Conservation (phyloP, 2,797 vertebrate genomes). For the Tapera naevia region DNA sequence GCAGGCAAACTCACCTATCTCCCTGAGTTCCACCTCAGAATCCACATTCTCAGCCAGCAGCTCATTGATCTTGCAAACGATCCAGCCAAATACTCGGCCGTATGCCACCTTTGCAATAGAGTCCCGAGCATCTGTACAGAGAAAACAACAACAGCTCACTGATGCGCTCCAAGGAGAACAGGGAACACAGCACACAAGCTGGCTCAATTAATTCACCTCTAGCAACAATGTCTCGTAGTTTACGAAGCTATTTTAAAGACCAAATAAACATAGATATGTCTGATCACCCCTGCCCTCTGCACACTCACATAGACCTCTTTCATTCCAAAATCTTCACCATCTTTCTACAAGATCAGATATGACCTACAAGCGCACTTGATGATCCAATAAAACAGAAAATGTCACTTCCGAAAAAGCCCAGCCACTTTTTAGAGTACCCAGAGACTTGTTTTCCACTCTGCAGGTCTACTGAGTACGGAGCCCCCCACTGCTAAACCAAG, state of each 20-base stretch:
- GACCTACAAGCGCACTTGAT: neutral
- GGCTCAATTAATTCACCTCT: neutral
- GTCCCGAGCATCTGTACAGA: slow-evolving; percentile 76
- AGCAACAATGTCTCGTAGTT: neutral
- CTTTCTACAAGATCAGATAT: neutral
- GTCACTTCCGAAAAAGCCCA: neutral
- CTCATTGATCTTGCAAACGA: slow-evolving; percentile 80
- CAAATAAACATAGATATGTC: neutral
- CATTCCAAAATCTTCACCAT: neutral
- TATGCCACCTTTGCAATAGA: slow-evolving; percentile 81
- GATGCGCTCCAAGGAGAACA: neutral
- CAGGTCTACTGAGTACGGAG: neutral
- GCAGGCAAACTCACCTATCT: slow-evolving; percentile 74
- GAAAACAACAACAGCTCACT: neutral
- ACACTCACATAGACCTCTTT: neutral
- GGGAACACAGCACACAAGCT: neutral
- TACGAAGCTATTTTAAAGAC: neutral
- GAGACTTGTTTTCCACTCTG: neutral
- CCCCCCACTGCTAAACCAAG: neutral
- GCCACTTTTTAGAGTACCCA: neutral
- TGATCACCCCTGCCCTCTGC: neutral
- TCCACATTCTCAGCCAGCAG: slow-evolving; percentile 71
- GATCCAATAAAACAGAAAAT: neutral
- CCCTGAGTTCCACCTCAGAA: slow-evolving; percentile 64
- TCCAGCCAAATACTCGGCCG: slow-evolving; percentile 80